Base-by-base conservation (phyloP, 2,797 vertebrate genomes). In the Anguilla marmorata region DNA sequence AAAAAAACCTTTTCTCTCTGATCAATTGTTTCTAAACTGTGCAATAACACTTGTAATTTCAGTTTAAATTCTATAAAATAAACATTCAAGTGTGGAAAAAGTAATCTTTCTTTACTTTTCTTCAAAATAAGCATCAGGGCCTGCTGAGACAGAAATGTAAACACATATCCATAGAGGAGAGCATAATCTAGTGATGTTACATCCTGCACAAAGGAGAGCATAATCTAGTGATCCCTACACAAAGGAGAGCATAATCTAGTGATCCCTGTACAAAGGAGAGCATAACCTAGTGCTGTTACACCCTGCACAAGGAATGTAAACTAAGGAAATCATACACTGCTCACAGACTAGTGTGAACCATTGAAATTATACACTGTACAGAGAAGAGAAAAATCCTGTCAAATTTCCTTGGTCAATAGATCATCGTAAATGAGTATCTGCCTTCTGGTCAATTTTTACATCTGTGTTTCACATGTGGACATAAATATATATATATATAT, bases 1-100 rank as follows among this genome's bases (percentile, higher is more conserved):
- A 86, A 52, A 56, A 86, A 41, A 24, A n/a, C 19, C 27, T 86
- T 86, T 76, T 74, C 7, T 54, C 50, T 74, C 27, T 56, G 69
- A 74, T 74, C 27, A 19, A 33, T 33, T 74, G 69, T 74, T 74
- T 74, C 8, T 74, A 74, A 74, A 74, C 30, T 74, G 27, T 74
- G 30, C 8, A 6, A 33, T 74, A 9, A 33, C 9, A 74, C 27
- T 0, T 74, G 69, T 37, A 24, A 14, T 66, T 66, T 2, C 30
- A 30, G 69, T 74, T 33, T 6, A 74, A 74, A 7, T 30, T 74
- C 14, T 33, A 74, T 74, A 33, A 74, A 74, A 74, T 74, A 74
- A 74, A 74, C 69, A 74, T 30, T 30, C 69, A 33, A 2, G 9
- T 74, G 69, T 30, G 12, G 21, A 74, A n/a, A 69, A n/a, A 19